Evolutionary conservation across 2,797 vertebrate genomes (phyloP), one percentile per base, ranked within the genome.

Genomic region (Scomberomorus guttatus): DNA sequence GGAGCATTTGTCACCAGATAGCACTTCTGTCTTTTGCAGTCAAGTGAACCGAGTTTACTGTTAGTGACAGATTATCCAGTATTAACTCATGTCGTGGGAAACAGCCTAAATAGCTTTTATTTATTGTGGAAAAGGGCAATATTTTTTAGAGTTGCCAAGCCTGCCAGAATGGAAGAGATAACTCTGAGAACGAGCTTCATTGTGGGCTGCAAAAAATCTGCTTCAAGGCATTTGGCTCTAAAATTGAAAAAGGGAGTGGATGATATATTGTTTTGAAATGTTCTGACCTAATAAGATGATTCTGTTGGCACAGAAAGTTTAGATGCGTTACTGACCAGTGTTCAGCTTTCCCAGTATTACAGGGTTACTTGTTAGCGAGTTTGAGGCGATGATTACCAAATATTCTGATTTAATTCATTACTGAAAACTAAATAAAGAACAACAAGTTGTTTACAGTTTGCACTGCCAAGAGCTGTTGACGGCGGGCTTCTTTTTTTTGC

Each of bases 31-130:
- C 12, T 22, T 58, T 55, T 79, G 54, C 54, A 6, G 18, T 50
- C 46, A n/a, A 50, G 46, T 50, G 7, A 50, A 50, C 6, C 3
- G 14, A 20, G 46, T 18, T 67, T 84, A 14, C 39, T 69, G 69
- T 83, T 71, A 80, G 42, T 82, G 86, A 92, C 80, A 64, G 81
- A 89, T 89, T 62, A 64, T 69, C 51, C 60, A 87, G 62, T 44
- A 71, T 86, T 83, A 59, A 79, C 60, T 72, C 55, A 14, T 86
- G 78, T 80, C 83, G 79, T 88, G 87, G 74, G 82, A 91, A 92
- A 81, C 44, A 51, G 50, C 29, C 57, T 66, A 67, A 72, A 81
- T 55, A 69, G 27, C 51, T 74, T 11, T 87, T 73, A 85, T 90
- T 90, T 89, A 90, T 64, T 67, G 52, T 71, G 70, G 69, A 86